Percentiles rank a stretch among this genome's conserved stretches.
Evolutionary conservation across 2,797 vertebrate genomes (phyloP).

Genomic region (Molossus molossus): DNA sequence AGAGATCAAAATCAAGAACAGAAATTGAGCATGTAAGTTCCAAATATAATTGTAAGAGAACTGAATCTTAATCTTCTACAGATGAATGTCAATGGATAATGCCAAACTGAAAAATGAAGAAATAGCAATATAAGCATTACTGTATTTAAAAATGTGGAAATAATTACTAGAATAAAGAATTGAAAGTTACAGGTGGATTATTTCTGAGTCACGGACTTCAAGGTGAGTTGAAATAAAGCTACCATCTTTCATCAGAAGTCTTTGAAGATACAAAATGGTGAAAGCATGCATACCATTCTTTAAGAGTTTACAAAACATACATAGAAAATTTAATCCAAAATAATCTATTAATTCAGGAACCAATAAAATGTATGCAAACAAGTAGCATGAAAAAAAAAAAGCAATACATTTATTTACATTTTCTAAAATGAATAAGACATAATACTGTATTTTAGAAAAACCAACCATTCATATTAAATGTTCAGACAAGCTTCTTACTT

Average conservation of each 20-base stretch:
- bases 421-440: conserved; percentile 56
- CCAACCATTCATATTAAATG: conserved; percentile 47
- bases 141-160: conserved; percentile 61
- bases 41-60: conserved; percentile 9
- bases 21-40: background rate
- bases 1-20: conserved; percentile 54
- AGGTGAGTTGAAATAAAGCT: conserved; percentile 31
- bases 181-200: background rate
- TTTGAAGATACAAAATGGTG: conserved; percentile 40
- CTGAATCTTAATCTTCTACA: conserved; percentile 31
- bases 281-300: background rate
- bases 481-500: conserved; percentile 30
- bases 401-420: conserved; percentile 39
- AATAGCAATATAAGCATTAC: conserved; percentile 13
- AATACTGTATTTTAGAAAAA: conserved; percentile 64
- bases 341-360: conserved; percentile 54
- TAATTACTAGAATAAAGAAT: conserved; percentile 39
- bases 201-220: conserved; percentile 35
- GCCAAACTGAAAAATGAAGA: conserved; percentile 31
- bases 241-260: background rate
- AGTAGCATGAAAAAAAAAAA: conserved; percentile 61
- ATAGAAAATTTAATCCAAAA: conserved; percentile 45
- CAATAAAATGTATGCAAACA: background rate
- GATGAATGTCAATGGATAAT: conserved; percentile 17
- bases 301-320: conserved; percentile 34